A percentile compares a stretch with the other conserved stretches of the same genome.
Evolutionary conservation across 2,797 vertebrate species (phyloP).

Genomic region (Sebastes dallii): DNA sequence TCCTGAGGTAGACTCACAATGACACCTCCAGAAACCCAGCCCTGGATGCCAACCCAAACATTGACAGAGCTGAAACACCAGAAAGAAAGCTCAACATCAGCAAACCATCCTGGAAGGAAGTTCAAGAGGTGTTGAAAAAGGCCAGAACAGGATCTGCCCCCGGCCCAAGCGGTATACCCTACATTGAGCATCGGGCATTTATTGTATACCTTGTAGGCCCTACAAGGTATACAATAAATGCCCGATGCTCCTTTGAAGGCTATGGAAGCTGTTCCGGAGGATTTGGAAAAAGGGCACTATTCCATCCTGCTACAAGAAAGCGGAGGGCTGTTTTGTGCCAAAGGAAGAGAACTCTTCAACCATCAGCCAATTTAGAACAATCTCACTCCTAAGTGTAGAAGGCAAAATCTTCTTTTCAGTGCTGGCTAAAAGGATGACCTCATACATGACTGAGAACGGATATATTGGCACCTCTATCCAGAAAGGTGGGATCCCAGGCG

Average conservation of each 20-base stretch:
- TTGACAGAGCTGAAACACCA: neutral
- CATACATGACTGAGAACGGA: neutral
- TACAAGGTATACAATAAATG: neutral
- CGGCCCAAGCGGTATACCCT: neutral
- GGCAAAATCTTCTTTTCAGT: neutral
- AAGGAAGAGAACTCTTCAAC: neutral
- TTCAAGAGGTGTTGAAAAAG: neutral
- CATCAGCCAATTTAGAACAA: neutral
- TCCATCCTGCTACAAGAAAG: neutral
- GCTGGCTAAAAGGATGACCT: neutral
- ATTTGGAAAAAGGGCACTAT: neutral
- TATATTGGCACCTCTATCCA: neutral
- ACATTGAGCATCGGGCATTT: too few relatives aligned
- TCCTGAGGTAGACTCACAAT: neutral
- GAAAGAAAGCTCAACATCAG: neutral
- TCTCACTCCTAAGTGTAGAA: neutral
- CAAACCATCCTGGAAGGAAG: neutral
- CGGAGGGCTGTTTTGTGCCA: neutral
- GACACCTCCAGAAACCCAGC: neutral
- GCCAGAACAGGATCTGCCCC: neutral
- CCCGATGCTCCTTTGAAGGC: neutral
- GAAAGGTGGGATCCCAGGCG: neutral
- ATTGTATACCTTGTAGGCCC: too few relatives aligned
- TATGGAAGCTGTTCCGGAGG: neutral
- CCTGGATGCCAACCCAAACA: too few relatives aligned